phyloP scores from a whole-genome alignment of 2,113 vertebrate species.

The Argyrosomus japonicus region DNA sequence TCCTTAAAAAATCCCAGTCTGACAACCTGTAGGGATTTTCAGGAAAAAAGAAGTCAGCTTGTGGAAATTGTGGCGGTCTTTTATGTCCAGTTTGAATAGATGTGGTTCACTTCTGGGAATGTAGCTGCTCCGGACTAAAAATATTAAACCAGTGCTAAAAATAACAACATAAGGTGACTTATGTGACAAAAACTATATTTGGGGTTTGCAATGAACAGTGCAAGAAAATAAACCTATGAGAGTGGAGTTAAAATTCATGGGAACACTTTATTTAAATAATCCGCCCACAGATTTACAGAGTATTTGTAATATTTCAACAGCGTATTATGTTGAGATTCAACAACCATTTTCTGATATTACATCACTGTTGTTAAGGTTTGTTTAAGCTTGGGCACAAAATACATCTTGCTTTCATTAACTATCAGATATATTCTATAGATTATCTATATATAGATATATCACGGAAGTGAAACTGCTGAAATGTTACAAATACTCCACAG shows the following conservation, averaged over 20 bases:
- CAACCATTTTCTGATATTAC: no score
- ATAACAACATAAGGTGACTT: background rate
- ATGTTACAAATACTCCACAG: background rate
- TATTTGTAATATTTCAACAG: no score
- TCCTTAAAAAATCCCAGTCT: conserved; percentile 12
- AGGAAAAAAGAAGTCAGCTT: conserved; percentile 32
- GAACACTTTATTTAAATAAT: no score
- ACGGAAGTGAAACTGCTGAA: no score
- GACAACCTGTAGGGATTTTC: conserved; percentile 35
- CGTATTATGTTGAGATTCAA: no score
- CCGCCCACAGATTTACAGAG: no score
- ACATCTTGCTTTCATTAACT: no score
- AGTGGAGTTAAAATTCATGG: background rate
- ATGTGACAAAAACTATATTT: background rate
- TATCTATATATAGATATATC: no score
- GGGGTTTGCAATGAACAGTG: background rate
- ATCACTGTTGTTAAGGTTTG: no score
- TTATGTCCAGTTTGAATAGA: conserved; percentile 23
- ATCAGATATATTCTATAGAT: no score
- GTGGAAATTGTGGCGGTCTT: conserved; percentile 34
- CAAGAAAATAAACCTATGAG: background rate
- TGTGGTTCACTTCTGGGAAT: conserved; percentile 39
- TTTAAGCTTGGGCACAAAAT: no score
- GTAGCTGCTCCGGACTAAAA: conserved; percentile 13
- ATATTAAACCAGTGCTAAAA: conserved; percentile 5